Evolutionary conservation across 2,797 vertebrate genomes (phyloP).

Genomic region (Urocyon cinereoargenteus): DNA sequence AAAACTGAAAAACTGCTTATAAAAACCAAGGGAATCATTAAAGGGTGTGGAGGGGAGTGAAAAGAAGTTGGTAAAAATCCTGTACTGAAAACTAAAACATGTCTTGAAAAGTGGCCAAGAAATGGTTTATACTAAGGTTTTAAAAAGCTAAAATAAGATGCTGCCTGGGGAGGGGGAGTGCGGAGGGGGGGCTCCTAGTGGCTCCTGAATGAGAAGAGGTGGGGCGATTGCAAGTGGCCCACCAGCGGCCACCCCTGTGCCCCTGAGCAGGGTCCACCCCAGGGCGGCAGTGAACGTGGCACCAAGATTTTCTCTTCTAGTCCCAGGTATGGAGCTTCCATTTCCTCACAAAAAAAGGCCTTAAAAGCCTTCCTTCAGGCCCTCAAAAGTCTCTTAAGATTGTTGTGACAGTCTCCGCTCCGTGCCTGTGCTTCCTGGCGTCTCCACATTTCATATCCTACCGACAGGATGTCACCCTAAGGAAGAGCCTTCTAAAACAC

Average conservation of each 20-base stretch:
- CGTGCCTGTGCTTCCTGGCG: not conserved
- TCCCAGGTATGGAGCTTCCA: not conserved
- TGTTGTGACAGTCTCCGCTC: not conserved
- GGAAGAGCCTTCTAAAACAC: not conserved
- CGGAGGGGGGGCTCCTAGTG: not conserved
- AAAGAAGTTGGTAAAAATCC: constrained; percentile 43
- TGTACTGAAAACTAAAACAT: constrained; percentile 23
- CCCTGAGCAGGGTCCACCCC: too few species aligned
- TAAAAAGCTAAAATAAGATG: not conserved
- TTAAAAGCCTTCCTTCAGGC: not conserved
- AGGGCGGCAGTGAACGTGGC: not conserved
- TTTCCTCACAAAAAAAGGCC: not conserved
- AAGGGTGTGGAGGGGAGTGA: not conserved
- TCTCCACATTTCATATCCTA: not conserved
- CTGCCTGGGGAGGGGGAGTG: not conserved
- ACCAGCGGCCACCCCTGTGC: too few species aligned
- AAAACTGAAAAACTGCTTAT: constrained; percentile 64
- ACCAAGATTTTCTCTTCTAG: not conserved
- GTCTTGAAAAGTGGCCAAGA: constrained; percentile 15
- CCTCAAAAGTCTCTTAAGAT: not conserved
- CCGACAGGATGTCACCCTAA: not conserved
- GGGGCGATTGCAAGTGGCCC: fast-evolving
- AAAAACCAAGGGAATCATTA: constrained; percentile 49
- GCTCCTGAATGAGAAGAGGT: not conserved
- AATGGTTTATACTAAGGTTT: not conserved